phyloP scores from a whole-genome alignment of 2,797 vertebrate genomes.

The Peromyscus melanophrys region DNA sequence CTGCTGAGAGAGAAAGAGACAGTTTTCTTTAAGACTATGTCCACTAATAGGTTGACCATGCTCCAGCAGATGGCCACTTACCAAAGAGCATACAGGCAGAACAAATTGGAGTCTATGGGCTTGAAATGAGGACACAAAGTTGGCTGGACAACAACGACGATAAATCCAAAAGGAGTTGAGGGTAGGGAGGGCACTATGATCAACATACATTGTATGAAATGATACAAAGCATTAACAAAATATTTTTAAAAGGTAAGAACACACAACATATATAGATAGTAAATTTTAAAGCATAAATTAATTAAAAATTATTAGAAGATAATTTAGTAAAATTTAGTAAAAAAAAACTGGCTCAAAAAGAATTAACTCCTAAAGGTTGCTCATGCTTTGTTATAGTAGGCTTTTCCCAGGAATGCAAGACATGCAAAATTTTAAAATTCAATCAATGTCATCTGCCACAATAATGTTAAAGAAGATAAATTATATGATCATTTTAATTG shows the following conservation, averaged over 20 bases:
- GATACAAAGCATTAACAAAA: not conserved
- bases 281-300: not conserved
- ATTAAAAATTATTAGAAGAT: not conserved
- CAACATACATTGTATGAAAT: not conserved
- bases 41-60: not conserved
- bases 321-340: constrained; percentile 25
- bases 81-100: not conserved
- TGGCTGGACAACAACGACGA: not conserved
- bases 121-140: not conserved
- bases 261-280: not conserved
- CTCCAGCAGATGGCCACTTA: not conserved
- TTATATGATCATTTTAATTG: not conserved
- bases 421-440: not conserved
- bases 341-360: not conserved
- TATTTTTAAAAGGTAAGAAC: not conserved
- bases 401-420: not conserved
- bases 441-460: not conserved
- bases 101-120: too few species aligned
- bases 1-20: not conserved
- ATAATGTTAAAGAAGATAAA: not conserved
- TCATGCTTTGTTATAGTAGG: not conserved
- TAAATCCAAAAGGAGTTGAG: not conserved
- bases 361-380: not conserved
- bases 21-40: not conserved
- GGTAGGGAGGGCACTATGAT: not conserved